A percentile compares a stretch with the other conserved stretches of the same genome.
These are phyloP conservation scores for Eubasilissa splendida DNA, from an alignment of 2,888 invertebrate genomes.

Conservation along the genomic window DNA sequence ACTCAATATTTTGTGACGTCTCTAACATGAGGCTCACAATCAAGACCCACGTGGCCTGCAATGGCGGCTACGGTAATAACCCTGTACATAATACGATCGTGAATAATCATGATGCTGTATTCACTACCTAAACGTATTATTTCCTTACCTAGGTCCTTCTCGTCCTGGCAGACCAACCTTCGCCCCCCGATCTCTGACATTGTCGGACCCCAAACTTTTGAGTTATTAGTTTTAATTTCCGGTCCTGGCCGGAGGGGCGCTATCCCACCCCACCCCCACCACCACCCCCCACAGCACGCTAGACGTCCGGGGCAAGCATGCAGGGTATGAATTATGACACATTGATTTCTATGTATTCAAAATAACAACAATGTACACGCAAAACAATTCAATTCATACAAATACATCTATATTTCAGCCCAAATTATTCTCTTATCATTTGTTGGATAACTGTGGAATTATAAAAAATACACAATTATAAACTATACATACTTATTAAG, in stretches of 20 bases:
- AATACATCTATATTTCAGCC: too few species aligned
- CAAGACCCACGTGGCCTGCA: too few species aligned
- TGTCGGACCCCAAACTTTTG: conserved; percentile 64
- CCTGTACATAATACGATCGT: too few species aligned
- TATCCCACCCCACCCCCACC: not conserved
- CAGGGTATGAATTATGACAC: conserved; percentile 22
- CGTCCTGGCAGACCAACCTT: conserved; percentile 24
- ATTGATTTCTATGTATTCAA: conserved; percentile 22
- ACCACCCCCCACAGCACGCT: not conserved
- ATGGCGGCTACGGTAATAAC: too few species aligned
- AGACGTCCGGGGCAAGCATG: conserved; percentile 38
- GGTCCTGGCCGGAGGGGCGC: conserved; percentile 61
- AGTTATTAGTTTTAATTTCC: conserved; percentile 77
- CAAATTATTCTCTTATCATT: too few species aligned
- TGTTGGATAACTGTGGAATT: too few species aligned
- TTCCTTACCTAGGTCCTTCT: not conserved
- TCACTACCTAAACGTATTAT: not conserved
- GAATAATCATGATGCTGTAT: too few species aligned
- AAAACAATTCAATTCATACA: too few species aligned
- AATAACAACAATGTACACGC: not conserved
- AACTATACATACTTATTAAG: too few species aligned
- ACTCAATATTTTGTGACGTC: too few species aligned
- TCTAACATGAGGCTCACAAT: too few species aligned
- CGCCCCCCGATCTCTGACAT: conserved; percentile 25
- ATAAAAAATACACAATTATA: too few species aligned